These are phyloP conservation scores for Matsumyia berberina DNA, from an alignment of 2,888 invertebrate species.

Conservation along the genomic window DNA sequence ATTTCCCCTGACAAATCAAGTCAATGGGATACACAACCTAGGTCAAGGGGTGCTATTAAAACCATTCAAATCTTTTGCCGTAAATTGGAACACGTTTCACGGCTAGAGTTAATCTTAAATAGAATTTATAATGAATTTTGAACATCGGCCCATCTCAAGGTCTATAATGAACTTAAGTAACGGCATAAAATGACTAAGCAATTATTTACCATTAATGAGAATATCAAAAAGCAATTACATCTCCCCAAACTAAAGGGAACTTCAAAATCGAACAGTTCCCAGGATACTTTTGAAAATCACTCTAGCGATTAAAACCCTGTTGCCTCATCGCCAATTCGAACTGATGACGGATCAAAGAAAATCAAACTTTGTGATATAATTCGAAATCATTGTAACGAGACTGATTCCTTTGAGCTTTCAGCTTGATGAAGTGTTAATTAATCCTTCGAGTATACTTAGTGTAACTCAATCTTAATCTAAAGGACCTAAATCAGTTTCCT, in stretches of 20 bases:
- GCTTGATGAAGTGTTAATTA: slow-evolving; percentile 41
- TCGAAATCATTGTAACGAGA: slow-evolving; percentile 25
- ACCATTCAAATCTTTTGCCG: too few species aligned
- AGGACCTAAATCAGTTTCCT: background rate
- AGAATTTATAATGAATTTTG: too few species aligned
- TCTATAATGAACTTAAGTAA: background rate
- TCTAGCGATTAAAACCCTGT: slow-evolving; percentile 2
- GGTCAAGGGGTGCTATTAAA: too few species aligned
- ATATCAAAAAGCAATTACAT: slow-evolving; percentile 41
- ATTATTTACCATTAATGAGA: slow-evolving; percentile 29
- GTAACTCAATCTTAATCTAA: background rate
- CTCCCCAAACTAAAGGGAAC: slow-evolving; percentile 6
- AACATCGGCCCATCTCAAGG: background rate
- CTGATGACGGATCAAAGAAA: slow-evolving; percentile 37
- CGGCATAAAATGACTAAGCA: slow-evolving; percentile 29
- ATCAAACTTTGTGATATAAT: slow-evolving; percentile 38
- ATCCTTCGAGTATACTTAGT: slow-evolving; percentile 18
- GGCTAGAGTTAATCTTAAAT: too few species aligned
- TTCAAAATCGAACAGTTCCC: slow-evolving; percentile 17
- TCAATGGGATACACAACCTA: too few species aligned
- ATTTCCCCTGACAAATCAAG: too few species aligned
- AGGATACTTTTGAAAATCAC: slow-evolving; percentile 27
- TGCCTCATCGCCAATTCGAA: background rate
- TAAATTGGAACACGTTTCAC: too few species aligned
- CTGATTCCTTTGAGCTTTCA: slow-evolving; percentile 27